Conservation (phyloP, 2,888 invertebrate genomes). For the Ametastegia equiseti region DNA sequence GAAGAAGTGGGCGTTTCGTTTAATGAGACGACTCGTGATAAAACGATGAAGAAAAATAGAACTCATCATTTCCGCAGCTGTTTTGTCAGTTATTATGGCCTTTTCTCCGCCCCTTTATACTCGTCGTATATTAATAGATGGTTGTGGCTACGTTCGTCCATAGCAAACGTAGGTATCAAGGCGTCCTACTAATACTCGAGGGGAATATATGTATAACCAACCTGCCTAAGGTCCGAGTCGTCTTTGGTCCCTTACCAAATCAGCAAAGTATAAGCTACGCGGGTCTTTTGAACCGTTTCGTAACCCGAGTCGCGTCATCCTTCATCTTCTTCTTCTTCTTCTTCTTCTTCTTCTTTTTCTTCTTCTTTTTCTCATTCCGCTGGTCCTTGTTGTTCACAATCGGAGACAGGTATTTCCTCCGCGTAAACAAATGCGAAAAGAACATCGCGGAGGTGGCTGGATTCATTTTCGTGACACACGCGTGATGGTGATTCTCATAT, state of each 20-base stretch:
- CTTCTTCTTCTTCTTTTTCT: too few relatives aligned
- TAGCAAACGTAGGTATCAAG: not conserved
- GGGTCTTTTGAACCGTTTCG: constrained; percentile 10
- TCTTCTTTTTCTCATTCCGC: too few relatives aligned
- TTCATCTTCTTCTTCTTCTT: too few relatives aligned
- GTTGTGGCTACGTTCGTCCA: not conserved
- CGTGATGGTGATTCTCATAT: not conserved
- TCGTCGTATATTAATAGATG: constrained; percentile 33
- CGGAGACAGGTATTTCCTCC: not conserved
- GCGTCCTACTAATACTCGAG: not conserved
- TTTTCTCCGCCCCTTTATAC: not conserved
- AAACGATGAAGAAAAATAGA: constrained; percentile 22
- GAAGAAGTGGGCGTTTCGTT: not conserved
- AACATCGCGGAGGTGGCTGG: not conserved
- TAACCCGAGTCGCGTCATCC: constrained; percentile 10
- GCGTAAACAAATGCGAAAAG: constrained; percentile 16
- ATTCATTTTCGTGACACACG: not conserved
- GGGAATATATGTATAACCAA: not conserved
- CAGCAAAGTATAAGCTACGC: not conserved
- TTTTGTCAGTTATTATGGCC: constrained; percentile 32
- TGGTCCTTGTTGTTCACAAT: constrained; percentile 7
- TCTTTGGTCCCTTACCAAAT: not conserved
- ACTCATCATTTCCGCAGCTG: constrained; percentile 25
- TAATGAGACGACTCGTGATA: constrained; percentile 8
- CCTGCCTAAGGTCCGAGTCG: not conserved